Evolutionary conservation across 2,888 invertebrate species (phyloP), one percentile per base, ranked within the genome.

Genomic region (Standfussiana lucernea): DNA sequence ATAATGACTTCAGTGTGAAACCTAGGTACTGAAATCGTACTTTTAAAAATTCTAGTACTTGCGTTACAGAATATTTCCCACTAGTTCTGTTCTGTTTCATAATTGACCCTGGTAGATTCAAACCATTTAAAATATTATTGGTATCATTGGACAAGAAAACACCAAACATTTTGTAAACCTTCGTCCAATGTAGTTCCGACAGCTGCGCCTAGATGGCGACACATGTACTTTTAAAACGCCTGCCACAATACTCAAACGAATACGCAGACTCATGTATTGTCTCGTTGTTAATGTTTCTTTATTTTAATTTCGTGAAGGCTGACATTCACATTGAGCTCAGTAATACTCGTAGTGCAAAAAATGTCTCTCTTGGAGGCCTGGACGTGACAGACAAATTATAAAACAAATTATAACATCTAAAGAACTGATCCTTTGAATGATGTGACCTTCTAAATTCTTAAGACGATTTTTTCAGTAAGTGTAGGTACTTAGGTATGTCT

Each of bases 171-270:
- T 73, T 21, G 10, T 21, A 21, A 61, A 21, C 35, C 1, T 59
- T 32, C 28, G 28, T 3, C 56, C 32, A 35, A 35, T 21, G 35
- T 42, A 73, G 32, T 73, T 73, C 47, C 18, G 11, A 4, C 15
- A 8, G n/a, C 13, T 40, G 21, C 18, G 11, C 37, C 68, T 74
- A 83, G 77, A 82, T 82, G 83, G 68, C 68, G 82, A 18, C 53
- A 67, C 72, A 10, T 69, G 18, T 42, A 40, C 42, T 67, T 37
- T 76, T 28, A 50, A 65, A 83, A 69, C 83, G 83, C 77, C 82
- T 85, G 74, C 28, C 47, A 13, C 53, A 73, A 71, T 56, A 40
- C 15, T 70, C 2, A 42, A 21, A 35, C 28, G 62, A 69, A 84
- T 47, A 75, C 83, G 62, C 78, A 70, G 32, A 74, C 77, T 40